These are phyloP conservation scores for Cyanoderma ruficeps DNA, from an alignment of 2,113 vertebrate species.

Conservation along the genomic window DNA sequence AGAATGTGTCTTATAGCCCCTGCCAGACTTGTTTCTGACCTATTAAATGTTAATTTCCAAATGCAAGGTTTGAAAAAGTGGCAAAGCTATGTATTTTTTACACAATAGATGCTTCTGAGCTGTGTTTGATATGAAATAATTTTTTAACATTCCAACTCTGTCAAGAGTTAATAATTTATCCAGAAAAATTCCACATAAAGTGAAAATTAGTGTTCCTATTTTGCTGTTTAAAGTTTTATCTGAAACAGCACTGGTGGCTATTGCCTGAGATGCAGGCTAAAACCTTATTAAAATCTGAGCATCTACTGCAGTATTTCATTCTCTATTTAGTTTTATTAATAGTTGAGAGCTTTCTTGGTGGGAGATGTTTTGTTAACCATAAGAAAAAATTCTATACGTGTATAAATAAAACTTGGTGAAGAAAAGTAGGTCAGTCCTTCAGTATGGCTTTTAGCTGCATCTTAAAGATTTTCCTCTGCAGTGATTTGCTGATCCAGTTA, in stretches of 20 bases:
- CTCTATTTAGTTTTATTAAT: background rate
- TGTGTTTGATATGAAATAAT: background rate
- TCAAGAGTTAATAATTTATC: background rate
- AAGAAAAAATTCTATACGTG: background rate
- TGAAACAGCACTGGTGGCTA: background rate
- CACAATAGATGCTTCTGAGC: background rate
- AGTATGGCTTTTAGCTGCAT: conserved; percentile 7
- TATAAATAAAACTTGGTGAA: conserved; percentile 16
- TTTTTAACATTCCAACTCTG: background rate
- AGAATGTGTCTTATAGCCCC: background rate
- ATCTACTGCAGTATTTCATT: background rate
- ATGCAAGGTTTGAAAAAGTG: background rate
- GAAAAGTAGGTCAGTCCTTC: conserved; percentile 48
- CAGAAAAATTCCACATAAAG: background rate
- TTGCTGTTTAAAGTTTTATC: background rate
- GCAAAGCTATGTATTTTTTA: background rate
- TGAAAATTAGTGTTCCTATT: background rate
- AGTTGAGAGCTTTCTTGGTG: background rate
- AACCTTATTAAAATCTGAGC: background rate
- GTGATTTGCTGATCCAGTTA: conserved; percentile 56
- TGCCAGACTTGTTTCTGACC: background rate
- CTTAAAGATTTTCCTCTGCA: conserved; percentile 38
- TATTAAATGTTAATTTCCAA: background rate
- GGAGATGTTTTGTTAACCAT: background rate
- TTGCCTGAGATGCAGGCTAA: background rate